A percentile compares a stretch with the other conserved stretches of the same genome.
phyloP scores from a whole-genome alignment of 2,113 vertebrate species.

The Panurus biarmicus region DNA sequence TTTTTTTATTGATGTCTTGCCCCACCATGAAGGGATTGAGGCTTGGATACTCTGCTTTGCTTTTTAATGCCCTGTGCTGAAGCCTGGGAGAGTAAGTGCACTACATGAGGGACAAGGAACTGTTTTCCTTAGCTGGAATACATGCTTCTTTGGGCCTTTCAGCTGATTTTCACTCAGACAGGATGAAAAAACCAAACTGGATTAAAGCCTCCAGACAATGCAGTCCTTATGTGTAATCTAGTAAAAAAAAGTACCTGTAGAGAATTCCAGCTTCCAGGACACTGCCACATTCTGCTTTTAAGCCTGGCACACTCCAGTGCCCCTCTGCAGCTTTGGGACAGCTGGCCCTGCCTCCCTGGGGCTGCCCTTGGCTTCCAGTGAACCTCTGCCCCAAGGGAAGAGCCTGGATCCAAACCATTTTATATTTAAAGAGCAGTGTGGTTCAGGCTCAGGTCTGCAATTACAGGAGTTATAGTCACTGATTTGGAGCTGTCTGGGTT shows the following conservation, averaged over 20 bases:
- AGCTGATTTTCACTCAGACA: not conserved
- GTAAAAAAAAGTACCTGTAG: not conserved
- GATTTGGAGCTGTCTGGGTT: not conserved
- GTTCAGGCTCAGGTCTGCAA: not conserved
- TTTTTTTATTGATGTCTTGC: not conserved
- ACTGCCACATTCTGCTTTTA: not conserved
- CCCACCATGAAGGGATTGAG: not conserved
- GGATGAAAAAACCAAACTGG: not conserved
- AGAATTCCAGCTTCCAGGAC: not conserved
- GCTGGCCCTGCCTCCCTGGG: not conserved
- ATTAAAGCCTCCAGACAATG: not conserved
- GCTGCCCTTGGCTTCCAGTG: not conserved
- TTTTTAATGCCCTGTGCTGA: not conserved
- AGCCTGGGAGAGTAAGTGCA: not conserved
- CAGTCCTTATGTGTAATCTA: not conserved
- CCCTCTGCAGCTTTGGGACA: not conserved
- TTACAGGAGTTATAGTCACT: not conserved
- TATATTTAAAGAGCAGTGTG: not conserved
- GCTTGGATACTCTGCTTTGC: not conserved
- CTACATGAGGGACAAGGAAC: not conserved
- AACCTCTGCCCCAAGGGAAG: not conserved
- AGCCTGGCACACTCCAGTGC: not conserved
- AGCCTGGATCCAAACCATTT: not conserved
- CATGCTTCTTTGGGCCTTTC: not conserved
- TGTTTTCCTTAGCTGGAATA: not conserved